phyloP scores from a whole-genome alignment of 2,888 invertebrate genomes.

The Megalurothrips usitatus region DNA sequence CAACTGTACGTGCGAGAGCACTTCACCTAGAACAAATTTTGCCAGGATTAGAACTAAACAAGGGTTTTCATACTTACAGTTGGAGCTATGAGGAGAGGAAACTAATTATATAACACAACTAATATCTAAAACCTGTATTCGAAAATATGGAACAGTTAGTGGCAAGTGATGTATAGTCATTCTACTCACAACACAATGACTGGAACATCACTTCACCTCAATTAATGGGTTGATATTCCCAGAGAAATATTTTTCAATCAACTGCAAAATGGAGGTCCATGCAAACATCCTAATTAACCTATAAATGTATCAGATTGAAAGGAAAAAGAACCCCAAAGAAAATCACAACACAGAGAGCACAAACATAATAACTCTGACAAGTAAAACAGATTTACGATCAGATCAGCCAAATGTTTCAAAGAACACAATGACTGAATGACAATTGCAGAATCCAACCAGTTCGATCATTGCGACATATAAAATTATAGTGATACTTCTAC shows the following conservation, averaged over 20 bases:
- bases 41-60: not conserved
- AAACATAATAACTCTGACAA: not conserved
- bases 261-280: not conserved
- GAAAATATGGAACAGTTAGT: not conserved
- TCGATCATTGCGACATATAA: too few species aligned
- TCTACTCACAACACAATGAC: slow-evolving; percentile 20
- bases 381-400: not conserved
- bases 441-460: too few species aligned
- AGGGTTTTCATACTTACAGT: slow-evolving; percentile 15
- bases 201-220: slow-evolving; percentile 1
- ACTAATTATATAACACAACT: not conserved
- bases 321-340: not conserved
- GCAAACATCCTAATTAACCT: not conserved
- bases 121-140: not conserved
- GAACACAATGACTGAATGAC: too few species aligned
- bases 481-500: too few species aligned
- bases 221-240: not conserved
- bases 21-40: not conserved
- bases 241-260: not conserved
- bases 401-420: not conserved
- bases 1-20: not conserved
- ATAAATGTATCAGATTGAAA: not conserved
- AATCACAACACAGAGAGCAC: not conserved
- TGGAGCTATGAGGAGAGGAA: slow-evolving; percentile 10
- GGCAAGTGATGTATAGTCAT: not conserved